Evolutionary conservation across 1,140 invertebrate species (phyloP).

Genomic region (Stenopsyche tienmushanensis): DNA sequence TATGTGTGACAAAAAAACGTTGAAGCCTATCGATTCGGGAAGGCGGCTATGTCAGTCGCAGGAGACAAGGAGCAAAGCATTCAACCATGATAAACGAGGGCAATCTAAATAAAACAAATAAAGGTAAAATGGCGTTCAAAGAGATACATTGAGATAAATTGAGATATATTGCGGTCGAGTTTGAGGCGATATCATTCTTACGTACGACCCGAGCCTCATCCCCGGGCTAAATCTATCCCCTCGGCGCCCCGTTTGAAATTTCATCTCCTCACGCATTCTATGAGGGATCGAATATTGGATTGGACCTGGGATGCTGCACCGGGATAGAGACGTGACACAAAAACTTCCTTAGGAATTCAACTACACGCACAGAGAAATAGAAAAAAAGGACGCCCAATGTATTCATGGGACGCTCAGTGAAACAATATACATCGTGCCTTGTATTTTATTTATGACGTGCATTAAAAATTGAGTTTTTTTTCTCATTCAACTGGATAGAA

Average conservation of each 20-base stretch:
- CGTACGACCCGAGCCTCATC: not conserved
- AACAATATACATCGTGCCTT: no score
- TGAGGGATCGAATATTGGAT: constrained; percentile 5
- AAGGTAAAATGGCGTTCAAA: constrained; percentile 37
- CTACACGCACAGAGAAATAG: no score
- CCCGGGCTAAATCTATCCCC: not conserved
- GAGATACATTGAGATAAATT: constrained; percentile 40
- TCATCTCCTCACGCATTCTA: constrained; percentile 1
- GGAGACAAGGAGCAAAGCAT: constrained; percentile 28
- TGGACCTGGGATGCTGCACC: constrained; percentile 1
- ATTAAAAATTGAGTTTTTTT: no score
- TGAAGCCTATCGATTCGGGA: constrained; percentile 23
- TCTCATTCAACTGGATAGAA: no score
- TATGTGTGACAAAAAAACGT: constrained; percentile 10
- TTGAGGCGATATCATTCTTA: constrained; percentile 3
- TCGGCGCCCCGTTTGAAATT: not conserved
- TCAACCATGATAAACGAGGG: constrained; percentile 35
- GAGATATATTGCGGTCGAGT: constrained; percentile 37
- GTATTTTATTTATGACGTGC: no score
- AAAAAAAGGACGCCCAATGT: no score
- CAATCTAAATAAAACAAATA: constrained; percentile 40
- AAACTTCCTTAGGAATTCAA: no score
- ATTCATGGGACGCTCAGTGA: no score
- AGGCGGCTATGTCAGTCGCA: constrained; percentile 24
- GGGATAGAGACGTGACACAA: constrained; percentile 5